Conservation (phyloP, 2,797 vertebrate genomes). For the Labeo calbasu region DNA sequence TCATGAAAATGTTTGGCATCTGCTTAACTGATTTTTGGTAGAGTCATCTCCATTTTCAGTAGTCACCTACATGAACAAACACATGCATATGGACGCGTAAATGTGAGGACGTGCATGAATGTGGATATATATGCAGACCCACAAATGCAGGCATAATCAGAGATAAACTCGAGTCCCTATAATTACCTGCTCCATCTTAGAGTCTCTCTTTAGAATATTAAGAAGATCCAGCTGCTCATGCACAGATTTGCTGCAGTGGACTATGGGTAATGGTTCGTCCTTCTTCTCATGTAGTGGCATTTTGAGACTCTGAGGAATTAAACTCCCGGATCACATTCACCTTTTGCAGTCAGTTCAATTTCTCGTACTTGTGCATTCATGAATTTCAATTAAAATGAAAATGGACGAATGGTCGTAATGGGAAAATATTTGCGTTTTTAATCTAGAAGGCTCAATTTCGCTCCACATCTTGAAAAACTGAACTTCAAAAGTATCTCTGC, state of each 20-base stretch:
- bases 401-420: constrained; percentile 7
- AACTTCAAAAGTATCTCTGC: constrained; percentile 23
- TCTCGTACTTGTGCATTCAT: background rate
- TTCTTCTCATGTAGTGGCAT: constrained; percentile 7
- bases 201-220: constrained; percentile 1
- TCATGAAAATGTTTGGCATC: background rate
- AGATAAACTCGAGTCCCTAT: constrained; percentile 28
- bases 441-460: background rate
- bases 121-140: background rate
- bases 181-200: background rate
- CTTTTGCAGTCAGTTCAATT: constrained; percentile 3
- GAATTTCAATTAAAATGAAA: constrained; percentile 34
- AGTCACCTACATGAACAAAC: constrained; percentile 16
- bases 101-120: background rate
- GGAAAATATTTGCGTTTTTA: constrained; percentile 20
- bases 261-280: background rate
- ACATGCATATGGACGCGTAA: background rate
- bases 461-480: background rate
- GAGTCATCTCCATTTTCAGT: background rate
- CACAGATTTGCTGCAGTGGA: background rate
- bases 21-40: constrained; percentile 12
- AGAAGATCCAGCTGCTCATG: background rate
- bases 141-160: background rate
- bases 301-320: constrained; percentile 33
- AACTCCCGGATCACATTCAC: constrained; percentile 25